Evolutionary conservation across 2,113 vertebrate genomes (phyloP).

Genomic region (Noturus placidus): DNA sequence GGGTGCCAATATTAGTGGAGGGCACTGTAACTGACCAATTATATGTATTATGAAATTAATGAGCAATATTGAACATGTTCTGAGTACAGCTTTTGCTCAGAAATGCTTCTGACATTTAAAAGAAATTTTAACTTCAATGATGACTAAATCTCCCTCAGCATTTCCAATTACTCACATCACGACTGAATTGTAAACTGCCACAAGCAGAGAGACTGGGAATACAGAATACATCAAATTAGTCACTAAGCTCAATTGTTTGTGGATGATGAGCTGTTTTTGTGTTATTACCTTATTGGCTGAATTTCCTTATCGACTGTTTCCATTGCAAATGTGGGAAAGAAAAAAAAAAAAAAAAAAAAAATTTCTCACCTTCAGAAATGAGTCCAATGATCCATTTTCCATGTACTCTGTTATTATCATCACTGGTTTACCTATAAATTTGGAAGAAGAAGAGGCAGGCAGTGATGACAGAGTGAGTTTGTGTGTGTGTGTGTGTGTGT

Average conservation of each 20-base stretch:
- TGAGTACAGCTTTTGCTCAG: conserved; percentile 42
- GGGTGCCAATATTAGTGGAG: too few species aligned
- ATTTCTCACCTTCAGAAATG: conserved; percentile 91
- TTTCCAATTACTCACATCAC: neutral
- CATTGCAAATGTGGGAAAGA: neutral
- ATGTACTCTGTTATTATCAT: conserved; percentile 99
- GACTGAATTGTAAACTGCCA: neutral
- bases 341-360: too few species aligned
- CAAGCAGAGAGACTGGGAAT: conserved; percentile 38
- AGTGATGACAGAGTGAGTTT: neutral
- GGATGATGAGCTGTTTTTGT: conserved; percentile 7
- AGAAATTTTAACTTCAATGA: neutral
- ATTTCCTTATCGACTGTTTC: neutral
- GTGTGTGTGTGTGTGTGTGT: neutral
- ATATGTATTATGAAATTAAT: conserved; percentile 40
- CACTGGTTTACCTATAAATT: conserved; percentile 72
- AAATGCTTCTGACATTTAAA: neutral
- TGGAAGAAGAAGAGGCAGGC: conserved; percentile 45
- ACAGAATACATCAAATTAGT: conserved; percentile 24
- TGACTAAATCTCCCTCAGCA: conserved; percentile 21
- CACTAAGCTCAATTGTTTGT: neutral
- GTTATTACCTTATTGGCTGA: neutral
- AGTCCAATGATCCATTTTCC: conserved; percentile 96
- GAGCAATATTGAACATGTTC: conserved; percentile 47
- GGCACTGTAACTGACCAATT: conserved; percentile 34